These are phyloP conservation scores for Apomyelois bistriatella DNA, from an alignment of 2,888 invertebrate genomes.

Conservation along the genomic window DNA sequence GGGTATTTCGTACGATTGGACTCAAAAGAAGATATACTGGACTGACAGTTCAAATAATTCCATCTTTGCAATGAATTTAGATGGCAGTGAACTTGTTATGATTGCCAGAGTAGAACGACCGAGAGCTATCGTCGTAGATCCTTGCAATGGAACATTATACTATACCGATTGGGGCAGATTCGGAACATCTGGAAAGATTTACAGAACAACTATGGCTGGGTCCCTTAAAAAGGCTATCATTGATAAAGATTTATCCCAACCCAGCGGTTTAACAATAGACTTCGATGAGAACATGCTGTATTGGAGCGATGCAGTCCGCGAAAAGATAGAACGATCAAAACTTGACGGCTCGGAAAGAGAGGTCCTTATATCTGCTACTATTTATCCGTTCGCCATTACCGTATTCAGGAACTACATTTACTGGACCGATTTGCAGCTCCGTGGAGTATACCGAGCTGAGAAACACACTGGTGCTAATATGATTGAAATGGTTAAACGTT, in stretches of 20 bases:
- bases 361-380: constrained; percentile 91
- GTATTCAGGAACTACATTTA: constrained; percentile 95
- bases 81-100: constrained; percentile 92
- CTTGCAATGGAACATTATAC: constrained; percentile 96
- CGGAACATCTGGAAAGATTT: constrained; percentile 95
- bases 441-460: constrained; percentile 97
- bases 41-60: constrained; percentile 97
- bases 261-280: constrained; percentile 97
- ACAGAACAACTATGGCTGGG: constrained; percentile 97
- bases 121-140: constrained; percentile 96
- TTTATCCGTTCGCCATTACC: constrained; percentile 97
- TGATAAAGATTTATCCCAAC: constrained; percentile 94
- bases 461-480: constrained; percentile 98
- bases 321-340: constrained; percentile 96
- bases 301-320: constrained; percentile 98
- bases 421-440: constrained; percentile 96
- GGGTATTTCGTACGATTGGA: constrained; percentile 98
- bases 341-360: constrained; percentile 93
- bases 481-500: constrained; percentile 94
- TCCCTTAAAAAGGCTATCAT: constrained; percentile 93
- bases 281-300: constrained; percentile 95
- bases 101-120: constrained; percentile 96
- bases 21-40: constrained; percentile 98
- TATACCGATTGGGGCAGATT: constrained; percentile 98
- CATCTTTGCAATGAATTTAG: constrained; percentile 96